Percentiles rank a stretch among this genome's conserved stretches.
phyloP scores from a whole-genome alignment of 2,888 invertebrate genomes.

The Microctonus brassicae region DNA sequence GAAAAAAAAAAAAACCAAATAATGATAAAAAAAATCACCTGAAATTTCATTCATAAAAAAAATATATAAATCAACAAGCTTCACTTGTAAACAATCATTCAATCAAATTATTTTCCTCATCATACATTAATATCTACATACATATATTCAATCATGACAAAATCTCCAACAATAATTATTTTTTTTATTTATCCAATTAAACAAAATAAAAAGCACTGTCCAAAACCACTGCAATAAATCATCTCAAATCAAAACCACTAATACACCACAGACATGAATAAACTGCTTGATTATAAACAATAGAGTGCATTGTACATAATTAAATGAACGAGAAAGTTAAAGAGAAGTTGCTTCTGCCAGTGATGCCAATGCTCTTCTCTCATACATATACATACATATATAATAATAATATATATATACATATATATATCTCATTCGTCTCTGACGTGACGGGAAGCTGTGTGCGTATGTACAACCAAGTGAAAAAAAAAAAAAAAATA shows the following conservation, averaged over 20 bases:
- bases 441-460: not conserved
- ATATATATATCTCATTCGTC: not conserved
- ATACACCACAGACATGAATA: no score
- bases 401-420: not conserved
- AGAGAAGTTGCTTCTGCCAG: not conserved
- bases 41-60: no score
- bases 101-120: not conserved
- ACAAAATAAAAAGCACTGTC: not conserved
- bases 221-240: no score
- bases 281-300: slow-evolving; percentile 9
- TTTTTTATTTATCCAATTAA: not conserved
- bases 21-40: no score
- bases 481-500: not conserved
- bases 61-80: no score
- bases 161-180: no score
- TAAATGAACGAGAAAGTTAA: not conserved
- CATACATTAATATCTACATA: not conserved
- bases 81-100: not conserved
- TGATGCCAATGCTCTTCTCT: not conserved
- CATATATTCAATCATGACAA: no score
- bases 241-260: not conserved
- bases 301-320: slow-evolving; percentile 12
- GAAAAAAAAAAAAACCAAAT: not conserved
- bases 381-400: not conserved
- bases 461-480: not conserved